Evolutionary conservation across 2,113 vertebrate species (phyloP).

Genomic region (Aptenodytes forsteri): DNA sequence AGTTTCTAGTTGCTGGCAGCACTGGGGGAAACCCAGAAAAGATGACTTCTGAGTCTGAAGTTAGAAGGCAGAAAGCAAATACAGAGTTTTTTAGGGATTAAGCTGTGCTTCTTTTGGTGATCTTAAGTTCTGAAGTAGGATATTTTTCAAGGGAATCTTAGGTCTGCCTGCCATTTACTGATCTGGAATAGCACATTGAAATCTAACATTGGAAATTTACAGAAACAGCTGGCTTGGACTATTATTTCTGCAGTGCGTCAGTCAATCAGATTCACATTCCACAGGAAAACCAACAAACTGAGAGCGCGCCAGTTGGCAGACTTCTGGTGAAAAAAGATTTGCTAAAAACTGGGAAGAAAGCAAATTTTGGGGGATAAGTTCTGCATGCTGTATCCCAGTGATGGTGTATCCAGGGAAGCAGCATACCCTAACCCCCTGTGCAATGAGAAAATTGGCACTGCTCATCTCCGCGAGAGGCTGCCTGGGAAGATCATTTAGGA

Average conservation of each 20-base stretch:
- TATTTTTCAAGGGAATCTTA: not conserved
- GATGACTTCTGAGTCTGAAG: not conserved
- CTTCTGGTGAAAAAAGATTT: not conserved
- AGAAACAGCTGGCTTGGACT: not conserved
- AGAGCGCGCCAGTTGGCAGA: not conserved
- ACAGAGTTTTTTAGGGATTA: not conserved
- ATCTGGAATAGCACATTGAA: not conserved
- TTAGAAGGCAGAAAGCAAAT: not conserved
- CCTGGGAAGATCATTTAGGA: not conserved
- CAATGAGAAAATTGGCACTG: not conserved
- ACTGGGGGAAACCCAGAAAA: not conserved
- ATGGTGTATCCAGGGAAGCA: not conserved
- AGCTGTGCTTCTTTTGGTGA: not conserved
- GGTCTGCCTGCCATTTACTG: not conserved
- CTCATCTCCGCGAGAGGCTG: not conserved
- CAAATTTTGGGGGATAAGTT: not conserved
- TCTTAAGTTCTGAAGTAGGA: not conserved
- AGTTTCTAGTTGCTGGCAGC: not conserved
- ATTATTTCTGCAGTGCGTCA: not conserved
- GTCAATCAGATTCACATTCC: not conserved
- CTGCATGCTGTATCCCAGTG: not conserved
- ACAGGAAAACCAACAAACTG: not conserved
- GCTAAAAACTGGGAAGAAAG: not conserved
- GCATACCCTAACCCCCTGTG: not conserved
- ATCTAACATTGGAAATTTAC: not conserved